Conservation (phyloP, 2,113 vertebrate species). For the Triplophysa dalaica region DNA sequence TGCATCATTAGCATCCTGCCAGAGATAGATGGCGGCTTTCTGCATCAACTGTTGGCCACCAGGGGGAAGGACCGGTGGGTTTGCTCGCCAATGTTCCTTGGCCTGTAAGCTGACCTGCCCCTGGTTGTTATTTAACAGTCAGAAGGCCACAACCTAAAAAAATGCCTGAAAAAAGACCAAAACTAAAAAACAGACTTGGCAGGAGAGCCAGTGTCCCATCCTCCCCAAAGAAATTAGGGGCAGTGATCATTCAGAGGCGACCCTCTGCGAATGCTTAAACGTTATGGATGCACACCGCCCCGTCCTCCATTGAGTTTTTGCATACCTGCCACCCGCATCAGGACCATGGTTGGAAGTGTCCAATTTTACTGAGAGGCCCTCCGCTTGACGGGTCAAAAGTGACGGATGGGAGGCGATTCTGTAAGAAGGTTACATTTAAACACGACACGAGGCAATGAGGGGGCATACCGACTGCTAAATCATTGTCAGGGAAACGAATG, state of each 20-base stretch:
- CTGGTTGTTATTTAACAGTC: constrained; percentile 82
- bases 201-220: constrained; percentile 72
- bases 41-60: constrained; percentile 70
- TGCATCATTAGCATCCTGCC: constrained; percentile 75
- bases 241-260: constrained; percentile 76
- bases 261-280: constrained; percentile 76
- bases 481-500: constrained; percentile 82
- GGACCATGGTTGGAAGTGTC: constrained; percentile 63
- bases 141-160: constrained; percentile 72
- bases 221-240: constrained; percentile 82
- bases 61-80: constrained; percentile 59
- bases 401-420: constrained; percentile 71
- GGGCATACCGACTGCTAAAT: constrained; percentile 76
- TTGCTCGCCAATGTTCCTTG: constrained; percentile 67
- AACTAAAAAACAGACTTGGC: constrained; percentile 70
- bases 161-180: constrained; percentile 29
- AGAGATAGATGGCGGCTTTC: constrained; percentile 79
- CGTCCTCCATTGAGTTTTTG: constrained; percentile 62
- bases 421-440: constrained; percentile 81
- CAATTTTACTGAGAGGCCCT: constrained; percentile 67
- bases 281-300: constrained; percentile 67
- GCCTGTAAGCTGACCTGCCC: constrained; percentile 73
- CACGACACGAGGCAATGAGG: constrained; percentile 73
- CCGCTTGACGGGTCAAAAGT: constrained; percentile 71
- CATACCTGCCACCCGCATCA: constrained; percentile 63